These are phyloP conservation scores for Anorthoa munda DNA, from an alignment of 2,888 invertebrate genomes.

Conservation along the genomic window DNA sequence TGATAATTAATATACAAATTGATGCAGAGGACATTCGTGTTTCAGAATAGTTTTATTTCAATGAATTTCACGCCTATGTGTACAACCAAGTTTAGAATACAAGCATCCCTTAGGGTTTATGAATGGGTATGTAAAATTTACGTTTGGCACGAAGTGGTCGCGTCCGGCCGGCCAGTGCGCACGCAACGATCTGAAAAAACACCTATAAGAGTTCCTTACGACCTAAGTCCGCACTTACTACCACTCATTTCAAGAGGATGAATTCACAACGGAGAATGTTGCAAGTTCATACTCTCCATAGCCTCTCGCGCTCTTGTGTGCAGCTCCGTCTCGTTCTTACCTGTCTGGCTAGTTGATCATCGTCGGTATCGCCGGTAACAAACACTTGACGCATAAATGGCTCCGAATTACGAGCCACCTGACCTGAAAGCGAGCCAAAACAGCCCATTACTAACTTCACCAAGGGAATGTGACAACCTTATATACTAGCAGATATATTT, in stretches of 20 bases:
- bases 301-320: slow-evolving; percentile 42
- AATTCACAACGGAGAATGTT: slow-evolving; percentile 79
- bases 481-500: slow-evolving; percentile 42
- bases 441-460: slow-evolving; percentile 80
- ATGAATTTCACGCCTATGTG: neutral
- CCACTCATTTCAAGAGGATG: slow-evolving; percentile 74
- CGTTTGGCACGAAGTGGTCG: slow-evolving; percentile 83
- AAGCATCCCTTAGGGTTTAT: slow-evolving; percentile 63
- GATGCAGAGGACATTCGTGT: neutral
- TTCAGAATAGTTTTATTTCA: slow-evolving; percentile 2
- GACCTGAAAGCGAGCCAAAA: slow-evolving; percentile 91
- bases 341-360: slow-evolving; percentile 92
- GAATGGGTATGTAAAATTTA: slow-evolving; percentile 79
- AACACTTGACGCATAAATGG: slow-evolving; percentile 99
- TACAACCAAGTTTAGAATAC: slow-evolving; percentile 43
- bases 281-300: slow-evolving; percentile 83
- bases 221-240: slow-evolving; percentile 65
- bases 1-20: slow-evolving; percentile 19
- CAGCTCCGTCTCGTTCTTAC: slow-evolving; percentile 84
- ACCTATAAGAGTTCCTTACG: slow-evolving; percentile 83
- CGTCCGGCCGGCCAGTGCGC: slow-evolving; percentile 77
- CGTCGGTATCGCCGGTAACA: slow-evolving; percentile 93
- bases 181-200: slow-evolving; percentile 86
- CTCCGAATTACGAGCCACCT: slow-evolving; percentile 98
- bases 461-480: slow-evolving; percentile 57